These are phyloP conservation scores for Gibbula magus DNA, from an alignment of 2,888 invertebrate genomes.

Conservation along the genomic window DNA sequence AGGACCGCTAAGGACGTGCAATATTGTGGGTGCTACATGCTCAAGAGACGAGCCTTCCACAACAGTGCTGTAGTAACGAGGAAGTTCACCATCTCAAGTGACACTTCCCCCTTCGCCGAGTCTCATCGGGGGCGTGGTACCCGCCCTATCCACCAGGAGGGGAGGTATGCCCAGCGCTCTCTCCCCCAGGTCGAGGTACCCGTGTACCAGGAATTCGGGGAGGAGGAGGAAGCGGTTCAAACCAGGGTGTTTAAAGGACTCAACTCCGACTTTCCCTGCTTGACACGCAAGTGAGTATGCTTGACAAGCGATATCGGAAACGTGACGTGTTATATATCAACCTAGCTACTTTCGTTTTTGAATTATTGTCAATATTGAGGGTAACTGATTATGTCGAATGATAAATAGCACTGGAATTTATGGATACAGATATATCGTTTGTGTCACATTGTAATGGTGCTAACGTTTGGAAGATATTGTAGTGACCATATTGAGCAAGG, in stretches of 20 bases:
- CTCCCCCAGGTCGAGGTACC: conserved; percentile 55
- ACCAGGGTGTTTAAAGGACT: conserved; percentile 59
- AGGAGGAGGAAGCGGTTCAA: conserved; percentile 5
- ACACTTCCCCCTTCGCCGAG: background rate
- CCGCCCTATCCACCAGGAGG: background rate
- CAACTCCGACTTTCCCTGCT: conserved; percentile 69
- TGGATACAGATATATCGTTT: too few species aligned
- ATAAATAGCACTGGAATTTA: too few species aligned
- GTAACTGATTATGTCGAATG: too few species aligned
- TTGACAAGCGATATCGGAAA: background rate
- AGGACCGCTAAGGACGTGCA: background rate
- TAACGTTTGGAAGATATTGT: too few species aligned
- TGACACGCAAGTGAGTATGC: conserved; percentile 65
- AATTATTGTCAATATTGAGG: too few species aligned
- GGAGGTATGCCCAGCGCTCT: background rate
- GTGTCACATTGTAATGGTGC: too few species aligned
- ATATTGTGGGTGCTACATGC: background rate
- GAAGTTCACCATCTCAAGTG: background rate
- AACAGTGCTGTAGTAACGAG: background rate
- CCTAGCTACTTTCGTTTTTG: too few species aligned
- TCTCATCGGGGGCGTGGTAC: background rate
- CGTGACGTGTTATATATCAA: background rate
- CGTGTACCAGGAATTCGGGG: conserved; percentile 31
- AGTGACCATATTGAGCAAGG: too few species aligned
- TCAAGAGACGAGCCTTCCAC: background rate